Evolutionary conservation across 2,797 vertebrate genomes (phyloP), one percentile per base, ranked within the genome.

Genomic region (Mus caroli): DNA sequence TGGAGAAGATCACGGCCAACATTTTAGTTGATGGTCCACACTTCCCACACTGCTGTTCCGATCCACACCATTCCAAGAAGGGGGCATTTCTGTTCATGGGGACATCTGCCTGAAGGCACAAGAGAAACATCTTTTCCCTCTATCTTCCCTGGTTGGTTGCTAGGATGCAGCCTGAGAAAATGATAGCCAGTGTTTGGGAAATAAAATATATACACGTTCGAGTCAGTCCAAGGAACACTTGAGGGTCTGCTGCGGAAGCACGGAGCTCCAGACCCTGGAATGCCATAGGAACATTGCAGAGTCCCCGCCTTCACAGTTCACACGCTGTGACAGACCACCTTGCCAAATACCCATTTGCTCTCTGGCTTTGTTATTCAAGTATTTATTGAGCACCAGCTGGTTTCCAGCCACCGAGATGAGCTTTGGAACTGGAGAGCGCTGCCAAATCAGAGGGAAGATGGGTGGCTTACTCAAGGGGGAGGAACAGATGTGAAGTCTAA

Each of bases 351-450:
- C 80, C 83, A 22, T 1, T 90, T 75, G n/a, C 60, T 50, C 67
- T 37, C 54, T 67, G 76, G 62, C 62, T 90, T 77, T 2, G 20
- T 58, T 71, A 50, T 34, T 34, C 67, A 54, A 87, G 91, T 58
- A 58, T 89, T 82, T 92, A 67, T 52, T 77, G 95, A 90, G 79
- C 58, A 77, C 78, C 88, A 76, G 84, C 78, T 96, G 91, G 77
- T 50, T 85, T 80, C 62, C 8, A 19, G 91, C 78, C 79, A 64
- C 28, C 2, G 79, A 67, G 19, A 40, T 64, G 84, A 52, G 75
- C 60, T 86, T 77, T 56, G 85, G 77, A 86, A 73, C 60, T 64
- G 26, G 52, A 37, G 22, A 24, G 37, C 2, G 19, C 92, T 87
- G 76, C 86, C 94, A 90, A 86, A 78, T 56, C 76, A 7, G 12